Percentiles rank a stretch among this genome's conserved stretches.
phyloP scores from a whole-genome alignment of 1,140 invertebrate genomes.

The Megalopta genalis region DNA sequence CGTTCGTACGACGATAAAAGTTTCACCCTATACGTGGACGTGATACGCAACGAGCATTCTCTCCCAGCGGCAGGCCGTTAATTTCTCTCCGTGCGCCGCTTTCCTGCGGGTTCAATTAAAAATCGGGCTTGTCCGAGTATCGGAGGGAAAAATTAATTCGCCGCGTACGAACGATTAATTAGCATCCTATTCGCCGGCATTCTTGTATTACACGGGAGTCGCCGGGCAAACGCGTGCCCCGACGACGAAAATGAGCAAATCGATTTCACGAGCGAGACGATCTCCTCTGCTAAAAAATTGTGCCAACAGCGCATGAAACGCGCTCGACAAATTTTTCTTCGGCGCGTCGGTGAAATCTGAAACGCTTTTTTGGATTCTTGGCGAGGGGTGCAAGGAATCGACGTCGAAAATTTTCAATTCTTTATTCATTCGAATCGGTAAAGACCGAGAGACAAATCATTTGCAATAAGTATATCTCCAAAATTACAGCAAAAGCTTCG shows the following conservation, averaged over 20 bases:
- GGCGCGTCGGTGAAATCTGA: too few species aligned
- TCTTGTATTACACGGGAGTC: conserved; percentile 22
- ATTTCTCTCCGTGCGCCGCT: conserved; percentile 12
- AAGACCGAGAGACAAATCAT: neutral
- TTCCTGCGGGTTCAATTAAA: conserved; percentile 52
- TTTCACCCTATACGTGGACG: conserved; percentile 15
- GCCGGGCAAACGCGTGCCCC: conserved; percentile 1
- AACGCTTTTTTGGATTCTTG: too few species aligned
- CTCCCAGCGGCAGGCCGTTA: conserved; percentile 29
- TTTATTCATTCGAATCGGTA: neutral
- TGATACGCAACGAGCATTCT: neutral
- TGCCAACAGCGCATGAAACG: neutral
- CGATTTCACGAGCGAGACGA: conserved; percentile 14
- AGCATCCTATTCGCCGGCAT: conserved; percentile 25
- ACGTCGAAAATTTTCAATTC: neutral
- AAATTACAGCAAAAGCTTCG: neutral
- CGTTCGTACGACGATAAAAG: neutral
- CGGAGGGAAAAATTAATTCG: conserved; percentile 55
- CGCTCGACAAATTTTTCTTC: neutral
- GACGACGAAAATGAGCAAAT: conserved; percentile 8
- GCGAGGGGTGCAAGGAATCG: too few species aligned
- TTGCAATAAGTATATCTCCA: neutral
- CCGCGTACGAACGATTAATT: conserved; percentile 53
- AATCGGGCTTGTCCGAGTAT: conserved; percentile 51
- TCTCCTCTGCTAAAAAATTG: conserved; percentile 19